phyloP scores from a whole-genome alignment of 2,797 vertebrate species.

The Enteromius unitaeniatus region DNA sequence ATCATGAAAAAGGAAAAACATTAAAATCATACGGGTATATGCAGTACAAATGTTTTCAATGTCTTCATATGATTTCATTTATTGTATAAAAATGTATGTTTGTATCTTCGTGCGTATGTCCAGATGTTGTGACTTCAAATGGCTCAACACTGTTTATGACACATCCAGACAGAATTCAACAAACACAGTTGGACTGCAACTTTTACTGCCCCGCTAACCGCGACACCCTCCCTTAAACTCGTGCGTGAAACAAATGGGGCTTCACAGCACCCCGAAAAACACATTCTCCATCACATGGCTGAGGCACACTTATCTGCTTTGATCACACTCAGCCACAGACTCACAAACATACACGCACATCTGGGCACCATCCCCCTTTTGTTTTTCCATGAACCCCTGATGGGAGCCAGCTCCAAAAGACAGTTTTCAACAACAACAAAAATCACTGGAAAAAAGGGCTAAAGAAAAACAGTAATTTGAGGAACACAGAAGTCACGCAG shows the following conservation, averaged over 20 bases:
- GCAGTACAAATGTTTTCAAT: neutral
- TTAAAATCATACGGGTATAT: neutral
- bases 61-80: neutral
- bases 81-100: neutral
- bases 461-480: slow-evolving; percentile 64
- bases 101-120: neutral
- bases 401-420: slow-evolving; percentile 63
- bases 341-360: slow-evolving; percentile 69
- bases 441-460: slow-evolving; percentile 49
- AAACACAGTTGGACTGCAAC: slow-evolving; percentile 57
- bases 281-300: slow-evolving; percentile 33
- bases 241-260: slow-evolving; percentile 64
- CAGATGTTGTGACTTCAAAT: slow-evolving; percentile 33
- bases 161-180: slow-evolving; percentile 31
- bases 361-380: slow-evolving; percentile 74
- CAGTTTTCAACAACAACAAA: slow-evolving; percentile 63
- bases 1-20: neutral
- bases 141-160: slow-evolving; percentile 39
- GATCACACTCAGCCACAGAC: slow-evolving; percentile 43
- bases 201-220: slow-evolving; percentile 66
- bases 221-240: slow-evolving; percentile 50
- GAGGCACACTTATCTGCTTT: slow-evolving; percentile 48
- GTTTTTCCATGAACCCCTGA: slow-evolving; percentile 70
- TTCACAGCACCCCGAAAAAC: slow-evolving; percentile 60
- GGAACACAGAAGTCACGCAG: slow-evolving; percentile 53